These are phyloP conservation scores for Sycobia sp. DNA, from an alignment of 1,140 invertebrate genomes.

Conservation along the genomic window DNA sequence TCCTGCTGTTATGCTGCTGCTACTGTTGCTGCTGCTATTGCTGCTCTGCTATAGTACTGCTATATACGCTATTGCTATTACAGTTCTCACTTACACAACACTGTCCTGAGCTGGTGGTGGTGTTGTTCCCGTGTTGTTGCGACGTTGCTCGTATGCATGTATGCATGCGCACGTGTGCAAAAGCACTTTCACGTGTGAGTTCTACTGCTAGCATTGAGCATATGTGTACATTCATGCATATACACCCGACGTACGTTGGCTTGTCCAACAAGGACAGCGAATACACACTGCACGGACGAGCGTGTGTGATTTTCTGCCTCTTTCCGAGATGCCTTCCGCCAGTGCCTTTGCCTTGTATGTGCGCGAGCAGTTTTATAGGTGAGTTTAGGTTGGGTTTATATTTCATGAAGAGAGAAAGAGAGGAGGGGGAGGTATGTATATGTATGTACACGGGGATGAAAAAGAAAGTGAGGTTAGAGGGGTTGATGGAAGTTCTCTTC, in stretches of 20 bases:
- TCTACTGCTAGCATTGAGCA: no score
- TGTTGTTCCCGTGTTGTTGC: neutral
- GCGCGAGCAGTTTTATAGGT: no score
- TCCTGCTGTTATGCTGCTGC: neutral
- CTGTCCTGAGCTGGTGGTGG: no score
- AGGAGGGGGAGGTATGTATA: neutral
- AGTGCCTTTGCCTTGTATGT: neutral
- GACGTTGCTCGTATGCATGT: neutral
- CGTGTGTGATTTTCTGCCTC: no score
- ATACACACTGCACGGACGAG: neutral
- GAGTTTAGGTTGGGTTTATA: constrained; percentile 13
- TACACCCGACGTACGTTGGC: neutral
- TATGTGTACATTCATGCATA: no score
- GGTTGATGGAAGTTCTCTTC: constrained; percentile 7
- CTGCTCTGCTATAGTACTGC: neutral
- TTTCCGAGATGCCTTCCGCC: neutral
- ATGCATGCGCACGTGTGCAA: neutral
- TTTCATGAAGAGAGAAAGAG: neutral
- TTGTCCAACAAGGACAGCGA: neutral
- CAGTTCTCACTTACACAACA: no score
- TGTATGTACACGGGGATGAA: neutral
- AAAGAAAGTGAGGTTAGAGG: constrained; percentile 23
- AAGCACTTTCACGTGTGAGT: neutral
- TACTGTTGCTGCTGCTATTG: neutral
- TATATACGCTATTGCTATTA: neutral